phyloP scores from a whole-genome alignment of 2,113 vertebrate species.

The Odocoileus hemionus region DNA sequence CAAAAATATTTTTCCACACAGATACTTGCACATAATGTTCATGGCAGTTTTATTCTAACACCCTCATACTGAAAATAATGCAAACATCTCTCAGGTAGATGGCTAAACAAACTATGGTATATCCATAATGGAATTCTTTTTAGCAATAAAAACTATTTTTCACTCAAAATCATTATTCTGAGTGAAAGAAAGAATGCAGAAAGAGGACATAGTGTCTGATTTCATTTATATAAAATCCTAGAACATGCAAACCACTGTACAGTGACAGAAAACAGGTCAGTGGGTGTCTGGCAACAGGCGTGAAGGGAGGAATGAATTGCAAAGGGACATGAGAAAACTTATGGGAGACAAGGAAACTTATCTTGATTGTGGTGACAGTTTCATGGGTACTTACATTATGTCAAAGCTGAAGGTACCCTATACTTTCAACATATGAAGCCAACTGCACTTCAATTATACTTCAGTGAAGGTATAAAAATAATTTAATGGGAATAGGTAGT shows the following conservation, averaged over 20 bases:
- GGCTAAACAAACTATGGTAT: not conserved
- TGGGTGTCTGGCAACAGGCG: not conserved
- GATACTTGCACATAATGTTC: not conserved
- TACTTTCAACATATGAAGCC: not conserved
- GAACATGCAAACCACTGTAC: not conserved
- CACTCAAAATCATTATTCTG: constrained; percentile 6
- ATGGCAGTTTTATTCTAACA: not conserved
- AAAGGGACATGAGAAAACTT: not conserved
- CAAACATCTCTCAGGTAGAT: not conserved
- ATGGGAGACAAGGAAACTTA: not conserved
- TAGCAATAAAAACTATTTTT: constrained; percentile 23
- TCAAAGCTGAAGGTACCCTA: not conserved
- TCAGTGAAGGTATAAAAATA: not conserved
- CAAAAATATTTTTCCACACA: constrained; percentile 20
- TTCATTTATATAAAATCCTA: constrained; percentile 13
- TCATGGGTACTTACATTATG: not conserved
- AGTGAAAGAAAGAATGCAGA: constrained; percentile 12
- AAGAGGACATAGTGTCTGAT: not conserved
- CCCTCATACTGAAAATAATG: not conserved
- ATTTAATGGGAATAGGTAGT: not conserved
- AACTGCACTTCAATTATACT: not conserved
- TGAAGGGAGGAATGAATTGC: not conserved
- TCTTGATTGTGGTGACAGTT: not conserved
- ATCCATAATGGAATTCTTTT: not conserved
- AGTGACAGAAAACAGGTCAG: not conserved